Base-by-base conservation (phyloP, 2,797 vertebrate species). In the Sparidentex hasta region DNA sequence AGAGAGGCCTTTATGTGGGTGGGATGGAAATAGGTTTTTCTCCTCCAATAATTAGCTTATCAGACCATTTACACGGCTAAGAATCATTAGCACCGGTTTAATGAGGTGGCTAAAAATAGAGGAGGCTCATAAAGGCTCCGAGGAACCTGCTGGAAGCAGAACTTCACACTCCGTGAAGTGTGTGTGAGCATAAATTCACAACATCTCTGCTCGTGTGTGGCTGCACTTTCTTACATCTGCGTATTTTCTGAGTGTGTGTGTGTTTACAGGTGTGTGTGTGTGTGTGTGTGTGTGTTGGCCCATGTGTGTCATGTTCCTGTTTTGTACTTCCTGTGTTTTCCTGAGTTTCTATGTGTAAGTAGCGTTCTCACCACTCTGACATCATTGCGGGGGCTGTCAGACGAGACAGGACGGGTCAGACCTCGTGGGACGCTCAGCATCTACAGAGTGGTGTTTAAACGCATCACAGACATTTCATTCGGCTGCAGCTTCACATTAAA, bases 61-160 rank as follows among this genome's bases (percentile, higher is more conserved):
- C 87, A 58, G 83, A 85, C 83, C 88, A 87, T 91, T 91, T 86
- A 90, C 88, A 90, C 76, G 78, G 57, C 86, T 68, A 48, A 54
- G 81, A 87, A 81, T 88, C 89, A 87, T 92, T 87, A 91, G 80
- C 87, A 69, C 21, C 57, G 4, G 27, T 85, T 89, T 92, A 90
- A 90, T 85, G 88, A 90, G 88, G 69, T 50, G 78, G 74, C 82
- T 89, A 87, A 90, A 91, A 87, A 91, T 90, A 93, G 92, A 78
- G 63, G 58, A 48, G 61, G 48, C 83, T 58, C 82, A 82, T 86
- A 81, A 85, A 87, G 86, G 63, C 79, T 59, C 47, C 27, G 76
- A 83, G 73, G 83, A 86, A 65, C 65, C 74, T 84, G 82, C 65
- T 82, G 73, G 61, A 88, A 83, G 61, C 44, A 29, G 56, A 76